Base-by-base conservation (phyloP, 1,140 invertebrate genomes). In the Macrobrachium rosenbergii region DNA sequence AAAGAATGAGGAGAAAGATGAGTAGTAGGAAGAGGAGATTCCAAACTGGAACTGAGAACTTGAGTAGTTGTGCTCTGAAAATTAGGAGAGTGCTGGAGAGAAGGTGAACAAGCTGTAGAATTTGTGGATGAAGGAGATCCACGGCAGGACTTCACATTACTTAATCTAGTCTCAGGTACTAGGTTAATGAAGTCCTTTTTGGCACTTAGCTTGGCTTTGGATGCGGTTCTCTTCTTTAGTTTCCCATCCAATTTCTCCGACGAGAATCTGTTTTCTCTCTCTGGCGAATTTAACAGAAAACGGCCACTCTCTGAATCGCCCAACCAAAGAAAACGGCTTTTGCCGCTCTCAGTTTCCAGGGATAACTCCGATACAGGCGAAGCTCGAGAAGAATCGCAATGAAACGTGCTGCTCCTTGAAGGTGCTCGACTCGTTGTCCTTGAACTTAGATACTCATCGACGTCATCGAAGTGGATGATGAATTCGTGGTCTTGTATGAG, bases 141-240 rank as follows among this genome's bases (percentile, higher is more conserved):
- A 80, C 52, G 59, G 45, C 45, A 37, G 43, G 85, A 87, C 85
- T 87, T 87, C 85, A 73, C 69, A 81, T 78, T 23, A 73, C 19
- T 45, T 87, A 87, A 81, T 87, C 85, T 87, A 87, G 85, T 87
- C 85, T 87, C 85, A 87, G 85, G 85, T 87, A 87, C 85, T 87
- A 87, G 85, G 58, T 82, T 87, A 87, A 73, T 78, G 78, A 87
- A 87, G 85, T 87, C 85, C 64, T 59, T 59, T 87, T 87, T 87
- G 85, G 85, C 85, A 87, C 85, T 73, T 23, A 63, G 16, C 81
- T 76, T 87, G 78, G 85, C 78, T 81, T 23, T 72, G 79, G 77
- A 77, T 52, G 52, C 52, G 52, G 52, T 52, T 45, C 81, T 81
- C 52, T 19, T 12, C 23, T 52, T 64, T 23, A 76, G 85, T 76